Percentiles rank a stretch among this genome's conserved stretches.
phyloP scores from a whole-genome alignment of 1,140 invertebrate genomes.

The Bombus fervidus region DNA sequence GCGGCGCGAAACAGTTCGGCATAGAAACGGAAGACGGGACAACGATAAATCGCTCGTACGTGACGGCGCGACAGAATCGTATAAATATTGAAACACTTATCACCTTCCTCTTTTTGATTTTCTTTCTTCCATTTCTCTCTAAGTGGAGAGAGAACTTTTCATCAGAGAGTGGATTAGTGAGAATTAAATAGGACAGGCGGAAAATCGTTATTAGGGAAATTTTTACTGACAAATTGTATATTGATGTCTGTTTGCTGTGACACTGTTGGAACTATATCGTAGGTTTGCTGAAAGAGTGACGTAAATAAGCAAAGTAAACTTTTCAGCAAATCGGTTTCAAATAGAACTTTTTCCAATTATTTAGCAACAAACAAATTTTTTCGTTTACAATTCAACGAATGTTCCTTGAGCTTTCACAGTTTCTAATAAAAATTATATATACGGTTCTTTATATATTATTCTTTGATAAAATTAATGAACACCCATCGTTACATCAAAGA shows the following conservation, averaged over 20 bases:
- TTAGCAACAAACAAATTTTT: too few species aligned
- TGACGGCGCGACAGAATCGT: neutral
- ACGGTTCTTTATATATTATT: neutral
- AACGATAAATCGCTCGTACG: slow-evolving; percentile 7
- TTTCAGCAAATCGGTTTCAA: too few species aligned
- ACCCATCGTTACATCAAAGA: neutral
- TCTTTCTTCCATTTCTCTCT: neutral
- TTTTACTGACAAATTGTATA: neutral
- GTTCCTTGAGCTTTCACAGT: too few species aligned
- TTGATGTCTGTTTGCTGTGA: neutral
- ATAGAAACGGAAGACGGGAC: neutral
- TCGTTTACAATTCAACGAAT: too few species aligned
- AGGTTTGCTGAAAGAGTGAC: too few species aligned
- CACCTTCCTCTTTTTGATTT: neutral
- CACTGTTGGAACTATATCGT: neutral
- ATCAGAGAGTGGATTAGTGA: neutral
- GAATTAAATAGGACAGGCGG: neutral
- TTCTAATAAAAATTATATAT: neutral
- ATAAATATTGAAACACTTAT: neutral
- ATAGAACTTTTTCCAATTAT: too few species aligned
- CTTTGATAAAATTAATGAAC: neutral
- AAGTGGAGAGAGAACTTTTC: too few species aligned
- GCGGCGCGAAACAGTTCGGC: neutral
- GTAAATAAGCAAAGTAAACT: too few species aligned
- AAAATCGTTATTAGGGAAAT: neutral